These are phyloP conservation scores for Euclidia mi DNA, from an alignment of 2,888 invertebrate species.

Conservation along the genomic window DNA sequence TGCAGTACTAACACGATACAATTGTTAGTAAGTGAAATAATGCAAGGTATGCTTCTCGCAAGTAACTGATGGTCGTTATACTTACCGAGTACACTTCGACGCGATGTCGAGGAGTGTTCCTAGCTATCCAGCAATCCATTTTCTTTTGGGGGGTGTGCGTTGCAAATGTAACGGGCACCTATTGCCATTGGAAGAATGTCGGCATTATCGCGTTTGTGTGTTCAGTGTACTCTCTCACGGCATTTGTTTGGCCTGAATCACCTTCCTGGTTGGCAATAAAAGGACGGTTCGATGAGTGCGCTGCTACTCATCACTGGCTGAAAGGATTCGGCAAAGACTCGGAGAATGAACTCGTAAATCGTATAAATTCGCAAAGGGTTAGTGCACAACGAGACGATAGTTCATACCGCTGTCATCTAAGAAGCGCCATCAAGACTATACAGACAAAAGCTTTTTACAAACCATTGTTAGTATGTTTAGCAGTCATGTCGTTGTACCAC, in stretches of 20 bases:
- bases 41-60: constrained; percentile 49
- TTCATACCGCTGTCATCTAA: constrained; percentile 24
- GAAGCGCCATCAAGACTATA: constrained; percentile 30
- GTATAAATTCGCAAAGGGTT: constrained; percentile 49
- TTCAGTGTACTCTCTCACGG: constrained; percentile 38
- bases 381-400: constrained; percentile 24
- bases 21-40: constrained; percentile 57
- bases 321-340: constrained; percentile 51
- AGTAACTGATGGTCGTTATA: constrained; percentile 40
- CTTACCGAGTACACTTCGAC: constrained; percentile 59
- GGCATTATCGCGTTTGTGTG: constrained; percentile 46
- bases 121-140: constrained; percentile 53
- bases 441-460: constrained; percentile 46
- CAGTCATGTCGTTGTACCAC: constrained; percentile 36
- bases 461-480: constrained; percentile 38
- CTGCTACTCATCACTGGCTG: constrained; percentile 51
- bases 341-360: constrained; percentile 48
- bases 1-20: constrained; percentile 47
- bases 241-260: constrained; percentile 49
- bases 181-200: constrained; percentile 52
- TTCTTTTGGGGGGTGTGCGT: constrained; percentile 58
- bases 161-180: constrained; percentile 56
- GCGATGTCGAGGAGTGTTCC: constrained; percentile 54
- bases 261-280: constrained; percentile 60
- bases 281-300: constrained; percentile 53